phyloP scores from a whole-genome alignment of 1,140 invertebrate species.

The Theocolax elegans region DNA sequence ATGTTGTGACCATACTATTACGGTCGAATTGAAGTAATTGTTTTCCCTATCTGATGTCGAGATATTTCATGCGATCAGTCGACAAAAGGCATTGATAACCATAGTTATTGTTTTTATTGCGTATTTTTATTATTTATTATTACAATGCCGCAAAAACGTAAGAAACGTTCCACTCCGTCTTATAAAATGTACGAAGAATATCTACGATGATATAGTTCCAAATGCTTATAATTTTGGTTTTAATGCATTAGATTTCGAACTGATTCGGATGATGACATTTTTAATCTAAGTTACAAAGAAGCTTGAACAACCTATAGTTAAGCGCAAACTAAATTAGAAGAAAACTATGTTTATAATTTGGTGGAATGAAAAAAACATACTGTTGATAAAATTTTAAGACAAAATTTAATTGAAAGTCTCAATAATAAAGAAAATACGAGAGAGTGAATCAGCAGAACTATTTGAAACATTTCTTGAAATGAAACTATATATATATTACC shows the following conservation, averaged over 20 bases:
- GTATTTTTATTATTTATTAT: background rate
- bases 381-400: background rate
- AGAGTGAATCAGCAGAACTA: background rate
- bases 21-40: constrained; percentile 8
- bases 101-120: constrained; percentile 7
- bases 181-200: background rate
- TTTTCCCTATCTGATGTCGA: constrained; percentile 6
- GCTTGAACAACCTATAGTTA: background rate
- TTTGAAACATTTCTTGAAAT: constrained; percentile 10
- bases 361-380: background rate
- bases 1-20: background rate
- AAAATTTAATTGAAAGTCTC: background rate
- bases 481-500: background rate
- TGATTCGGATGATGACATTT: background rate
- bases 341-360: background rate
- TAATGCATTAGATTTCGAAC: background rate
- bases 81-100: background rate
- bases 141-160: too few relatives aligned
- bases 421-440: background rate
- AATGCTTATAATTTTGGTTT: background rate
- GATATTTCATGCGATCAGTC: constrained; percentile 9
- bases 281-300: background rate
- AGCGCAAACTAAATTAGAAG: constrained; percentile 3
- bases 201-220: background rate
- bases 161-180: background rate